A percentile compares a stretch with the other conserved stretches of the same genome.
Evolutionary conservation across 2,113 vertebrate species (phyloP).

Genomic region (Sterna hirundo): DNA sequence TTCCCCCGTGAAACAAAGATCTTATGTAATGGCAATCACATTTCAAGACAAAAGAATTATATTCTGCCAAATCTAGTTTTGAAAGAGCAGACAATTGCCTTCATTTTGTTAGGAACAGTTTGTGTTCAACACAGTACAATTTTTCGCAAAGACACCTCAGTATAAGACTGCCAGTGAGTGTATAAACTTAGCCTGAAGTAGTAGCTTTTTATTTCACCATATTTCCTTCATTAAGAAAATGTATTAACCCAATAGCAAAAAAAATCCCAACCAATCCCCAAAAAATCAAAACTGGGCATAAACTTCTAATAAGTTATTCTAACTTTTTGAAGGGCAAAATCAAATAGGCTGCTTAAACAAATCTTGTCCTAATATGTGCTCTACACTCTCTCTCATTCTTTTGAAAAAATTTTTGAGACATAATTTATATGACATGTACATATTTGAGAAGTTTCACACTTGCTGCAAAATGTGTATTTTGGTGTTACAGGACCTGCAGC

Average conservation of each 20-base stretch:
- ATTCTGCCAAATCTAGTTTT: constrained; percentile 24
- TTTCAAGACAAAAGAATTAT: constrained; percentile 21
- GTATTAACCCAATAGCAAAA: not conserved
- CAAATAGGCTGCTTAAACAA: not conserved
- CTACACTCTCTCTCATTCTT: not conserved
- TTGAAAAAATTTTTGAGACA: not conserved
- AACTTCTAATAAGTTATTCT: not conserved
- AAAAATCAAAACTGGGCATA: not conserved
- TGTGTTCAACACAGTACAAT: not conserved
- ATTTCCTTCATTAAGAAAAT: not conserved
- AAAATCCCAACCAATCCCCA: not conserved
- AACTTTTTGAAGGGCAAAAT: not conserved
- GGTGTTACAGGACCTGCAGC: not conserved
- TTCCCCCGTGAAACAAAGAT: not conserved
- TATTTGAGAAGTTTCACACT: constrained; percentile 2
- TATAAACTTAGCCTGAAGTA: not conserved
- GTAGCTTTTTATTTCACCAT: not conserved
- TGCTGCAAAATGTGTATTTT: not conserved
- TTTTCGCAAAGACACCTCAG: not conserved
- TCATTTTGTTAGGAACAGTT: constrained; percentile 31
- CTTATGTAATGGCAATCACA: not conserved
- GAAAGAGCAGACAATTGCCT: constrained; percentile 37
- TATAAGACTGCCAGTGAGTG: not conserved
- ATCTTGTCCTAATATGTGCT: not conserved
- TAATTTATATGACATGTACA: not conserved